phyloP scores from a whole-genome alignment of 2,113 vertebrate species.

The Pycnonotus jocosus region DNA sequence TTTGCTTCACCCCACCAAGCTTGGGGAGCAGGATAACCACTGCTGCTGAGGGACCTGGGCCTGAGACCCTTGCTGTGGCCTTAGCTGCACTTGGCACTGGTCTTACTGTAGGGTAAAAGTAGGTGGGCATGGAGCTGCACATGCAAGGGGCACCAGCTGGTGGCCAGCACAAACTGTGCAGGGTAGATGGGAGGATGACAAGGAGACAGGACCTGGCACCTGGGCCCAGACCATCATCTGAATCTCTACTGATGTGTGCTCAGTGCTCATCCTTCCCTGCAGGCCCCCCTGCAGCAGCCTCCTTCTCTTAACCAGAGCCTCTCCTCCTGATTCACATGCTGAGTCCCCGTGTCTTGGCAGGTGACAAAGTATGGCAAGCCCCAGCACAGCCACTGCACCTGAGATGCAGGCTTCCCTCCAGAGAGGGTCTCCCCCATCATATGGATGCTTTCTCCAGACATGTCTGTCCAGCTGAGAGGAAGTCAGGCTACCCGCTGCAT shows the following conservation, averaged over 20 bases:
- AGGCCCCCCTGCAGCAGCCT: accelerated
- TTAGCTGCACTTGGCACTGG: neutral
- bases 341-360: accelerated
- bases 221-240: neutral
- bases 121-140: neutral
- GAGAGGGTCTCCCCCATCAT: accelerated
- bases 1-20: neutral
- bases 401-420: neutral
- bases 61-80: neutral
- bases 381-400: neutral
- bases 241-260: neutral
- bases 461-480: neutral
- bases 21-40: neutral
- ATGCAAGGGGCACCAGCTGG: no score
- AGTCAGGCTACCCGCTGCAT: neutral
- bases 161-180: neutral
- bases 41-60: neutral
- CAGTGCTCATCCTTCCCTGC: neutral
- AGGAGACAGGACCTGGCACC: neutral
- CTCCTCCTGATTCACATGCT: accelerated
- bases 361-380: neutral
- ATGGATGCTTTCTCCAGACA: neutral
- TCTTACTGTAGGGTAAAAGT: neutral
- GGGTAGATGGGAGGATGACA: neutral
- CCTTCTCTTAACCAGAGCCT: neutral